Base-by-base conservation (phyloP, 1,140 invertebrate genomes). In the Batillaria attramentaria region DNA sequence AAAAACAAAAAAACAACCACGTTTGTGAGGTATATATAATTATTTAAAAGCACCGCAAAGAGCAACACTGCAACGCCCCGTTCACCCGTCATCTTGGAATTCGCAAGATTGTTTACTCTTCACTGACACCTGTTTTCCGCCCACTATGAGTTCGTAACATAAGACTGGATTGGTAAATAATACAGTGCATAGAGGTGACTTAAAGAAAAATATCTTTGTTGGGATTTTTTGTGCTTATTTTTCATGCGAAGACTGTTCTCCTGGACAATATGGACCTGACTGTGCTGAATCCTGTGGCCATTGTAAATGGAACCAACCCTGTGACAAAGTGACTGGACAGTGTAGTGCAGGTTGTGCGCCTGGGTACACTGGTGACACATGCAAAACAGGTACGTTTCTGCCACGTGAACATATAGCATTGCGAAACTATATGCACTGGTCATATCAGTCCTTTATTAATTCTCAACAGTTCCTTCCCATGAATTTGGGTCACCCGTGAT, bases 381-480 rank as follows among this genome's bases (percentile, higher is more conserved):
- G 57, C 57, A 60, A 60, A 60, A 60, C 57, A 60, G 24, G 24
- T 31, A 6, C 57, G 24, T 60, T n/a, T 60, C 57, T 60, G 57
- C 31, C 6, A 60, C 57, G 6, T 10, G 57, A 6, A 8, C 24
- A 6, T 13, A 50, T 24, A 13, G 10, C 46, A 50, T 50, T 10
- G 10, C 10, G 24, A 50, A 24, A 10, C 10, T 24, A 13, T 50
- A 50, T 13, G 46, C 46, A 24, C 57, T 60, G 24, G 31, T 6
- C 8, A n/a, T 8, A 31, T 60, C 57, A 5, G 24, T 60, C 31
- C 57, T 8, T 20, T 6, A n/a, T 60, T n/a, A 24, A 6, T 5
- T 60, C 5, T 8, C 24, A 31, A 6, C 24, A 60, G 24, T 50
- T 50, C 24, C 46, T 50, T 13, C 24, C 24, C 24, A 50, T 50